Conservation (phyloP, 2,888 invertebrate genomes). For the Agapostemon virescens region DNA sequence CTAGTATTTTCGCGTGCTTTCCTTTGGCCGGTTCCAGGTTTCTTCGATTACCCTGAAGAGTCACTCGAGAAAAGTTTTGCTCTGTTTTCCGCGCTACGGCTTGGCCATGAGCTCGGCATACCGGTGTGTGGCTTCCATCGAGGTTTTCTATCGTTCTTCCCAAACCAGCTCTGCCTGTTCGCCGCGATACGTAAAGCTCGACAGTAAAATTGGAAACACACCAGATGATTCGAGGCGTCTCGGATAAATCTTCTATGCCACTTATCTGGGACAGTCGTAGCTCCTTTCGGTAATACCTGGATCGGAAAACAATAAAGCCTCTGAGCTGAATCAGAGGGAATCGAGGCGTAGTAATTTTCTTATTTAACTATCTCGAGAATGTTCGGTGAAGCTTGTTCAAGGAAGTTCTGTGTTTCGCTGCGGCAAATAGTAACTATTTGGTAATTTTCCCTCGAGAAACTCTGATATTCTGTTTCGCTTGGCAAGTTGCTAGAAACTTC, state of each 20-base stretch:
- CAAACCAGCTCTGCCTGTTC: not conserved
- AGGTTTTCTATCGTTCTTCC: not conserved
- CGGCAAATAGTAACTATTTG: not conserved
- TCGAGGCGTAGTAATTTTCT: conserved; percentile 15
- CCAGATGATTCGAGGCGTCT: not conserved
- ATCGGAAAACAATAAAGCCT: not conserved
- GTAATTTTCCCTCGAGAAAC: not conserved
- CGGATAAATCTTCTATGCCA: conserved; percentile 8
- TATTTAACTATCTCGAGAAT: not conserved
- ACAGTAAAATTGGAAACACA: conserved; percentile 3
- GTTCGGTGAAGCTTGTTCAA: not conserved
- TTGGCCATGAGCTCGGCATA: not conserved
- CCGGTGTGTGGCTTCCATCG: not conserved
- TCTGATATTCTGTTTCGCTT: not conserved
- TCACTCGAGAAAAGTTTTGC: not conserved
- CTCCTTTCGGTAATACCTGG: not conserved
- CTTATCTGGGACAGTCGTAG: not conserved
- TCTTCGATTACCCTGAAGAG: not conserved
- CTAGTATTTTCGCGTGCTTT: conserved; percentile 18
- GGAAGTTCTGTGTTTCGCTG: not conserved
- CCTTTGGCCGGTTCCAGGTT: not conserved
- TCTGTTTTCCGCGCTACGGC: not conserved
- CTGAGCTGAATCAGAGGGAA: not conserved
- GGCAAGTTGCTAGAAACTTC: not conserved
- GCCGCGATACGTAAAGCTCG: not conserved